Conservation (phyloP, 1,140 invertebrate genomes). For the Temnothorax curvispinosus region DNA sequence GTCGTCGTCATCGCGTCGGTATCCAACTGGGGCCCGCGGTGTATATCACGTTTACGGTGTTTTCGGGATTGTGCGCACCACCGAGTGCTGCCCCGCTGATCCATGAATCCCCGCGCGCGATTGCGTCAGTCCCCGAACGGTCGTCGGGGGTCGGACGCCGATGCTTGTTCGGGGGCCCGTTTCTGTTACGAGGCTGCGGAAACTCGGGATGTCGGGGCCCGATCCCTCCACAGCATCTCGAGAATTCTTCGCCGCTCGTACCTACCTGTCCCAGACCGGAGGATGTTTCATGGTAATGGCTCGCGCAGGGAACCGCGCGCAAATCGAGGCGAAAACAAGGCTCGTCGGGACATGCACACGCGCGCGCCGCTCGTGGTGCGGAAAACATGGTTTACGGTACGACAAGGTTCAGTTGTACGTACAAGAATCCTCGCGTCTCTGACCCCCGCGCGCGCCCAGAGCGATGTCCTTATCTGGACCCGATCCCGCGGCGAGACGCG, state of each 20-base stretch:
- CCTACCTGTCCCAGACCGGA: constrained; percentile 55
- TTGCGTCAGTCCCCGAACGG: constrained; percentile 27
- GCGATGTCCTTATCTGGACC: constrained; percentile 15
- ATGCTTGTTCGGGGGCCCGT: neutral
- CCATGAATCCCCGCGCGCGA: constrained; percentile 31
- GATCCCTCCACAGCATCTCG: neutral
- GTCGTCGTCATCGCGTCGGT: constrained; percentile 31
- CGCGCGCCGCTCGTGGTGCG: neutral
- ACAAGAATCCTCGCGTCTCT: neutral
- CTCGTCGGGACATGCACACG: constrained; percentile 21
- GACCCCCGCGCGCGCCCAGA: neutral
- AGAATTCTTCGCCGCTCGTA: constrained; percentile 23
- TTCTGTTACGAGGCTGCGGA: constrained; percentile 39
- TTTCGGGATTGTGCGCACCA: constrained; percentile 33
- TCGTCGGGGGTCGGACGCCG: neutral
- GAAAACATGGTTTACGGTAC: constrained; percentile 62
- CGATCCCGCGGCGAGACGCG: neutral
- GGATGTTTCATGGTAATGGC: constrained; percentile 71
- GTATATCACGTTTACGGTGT: constrained; percentile 77
- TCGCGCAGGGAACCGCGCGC: constrained; percentile 49
- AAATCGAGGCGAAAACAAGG: constrained; percentile 65
- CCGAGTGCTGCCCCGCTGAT: constrained; percentile 49
- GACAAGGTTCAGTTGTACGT: constrained; percentile 17
- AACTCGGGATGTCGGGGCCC: constrained; percentile 52
- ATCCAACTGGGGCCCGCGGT: constrained; percentile 49